Evolutionary conservation across 2,888 invertebrate species (phyloP).

Genomic region (Plagodis dolabraria): DNA sequence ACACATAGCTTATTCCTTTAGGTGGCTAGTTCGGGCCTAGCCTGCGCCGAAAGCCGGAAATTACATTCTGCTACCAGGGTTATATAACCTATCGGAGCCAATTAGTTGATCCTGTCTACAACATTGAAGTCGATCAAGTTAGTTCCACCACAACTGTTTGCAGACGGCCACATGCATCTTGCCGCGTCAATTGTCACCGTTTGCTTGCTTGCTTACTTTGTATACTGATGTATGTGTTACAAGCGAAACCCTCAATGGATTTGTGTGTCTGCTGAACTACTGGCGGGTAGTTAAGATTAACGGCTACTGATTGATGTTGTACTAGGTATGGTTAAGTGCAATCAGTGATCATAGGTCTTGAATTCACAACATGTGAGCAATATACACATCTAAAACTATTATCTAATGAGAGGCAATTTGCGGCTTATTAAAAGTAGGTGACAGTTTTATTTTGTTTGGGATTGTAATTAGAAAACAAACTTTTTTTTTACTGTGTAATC

Average conservation of each 20-base stretch:
- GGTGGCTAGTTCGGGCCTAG: no score
- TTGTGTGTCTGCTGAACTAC: slow-evolving; percentile 2
- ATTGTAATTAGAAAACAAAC: no score
- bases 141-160: slow-evolving; percentile 3
- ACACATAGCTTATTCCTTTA: no score
- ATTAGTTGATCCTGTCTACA: slow-evolving; percentile 1
- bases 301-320: not conserved
- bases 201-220: not conserved
- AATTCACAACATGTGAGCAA: no score
- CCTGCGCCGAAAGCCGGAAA: no score
- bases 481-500: no score
- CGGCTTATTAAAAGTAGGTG: no score
- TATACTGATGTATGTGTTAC: not conserved
- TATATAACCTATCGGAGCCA: not conserved
- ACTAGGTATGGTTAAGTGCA: not conserved
- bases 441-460: no score
- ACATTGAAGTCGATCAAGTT: slow-evolving; percentile 1
- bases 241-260: not conserved
- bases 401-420: no score
- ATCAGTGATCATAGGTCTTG: no score
- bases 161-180: slow-evolving; percentile 11
- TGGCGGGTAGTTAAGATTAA: not conserved
- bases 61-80: no score
- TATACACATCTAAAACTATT: no score
- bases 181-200: slow-evolving; percentile 6